Evolutionary conservation across 2,797 vertebrate species (phyloP).

Genomic region (Pseudochirops cupreus): DNA sequence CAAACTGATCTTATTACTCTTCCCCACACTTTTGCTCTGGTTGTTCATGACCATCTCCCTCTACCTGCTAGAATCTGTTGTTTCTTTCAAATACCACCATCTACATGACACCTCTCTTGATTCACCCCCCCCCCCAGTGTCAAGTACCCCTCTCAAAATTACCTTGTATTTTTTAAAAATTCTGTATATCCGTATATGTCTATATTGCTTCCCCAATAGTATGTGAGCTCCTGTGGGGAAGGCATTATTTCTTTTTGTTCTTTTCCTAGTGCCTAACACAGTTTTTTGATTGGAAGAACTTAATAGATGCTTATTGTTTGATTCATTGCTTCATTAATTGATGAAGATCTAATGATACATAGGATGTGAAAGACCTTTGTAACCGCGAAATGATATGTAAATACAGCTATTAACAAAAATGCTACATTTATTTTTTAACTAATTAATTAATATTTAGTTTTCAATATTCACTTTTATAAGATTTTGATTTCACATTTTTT

Average conservation of each 20-base stretch:
- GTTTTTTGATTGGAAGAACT: background rate
- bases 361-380: background rate
- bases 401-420: background rate
- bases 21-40: background rate
- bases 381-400: background rate
- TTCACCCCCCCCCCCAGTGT: background rate
- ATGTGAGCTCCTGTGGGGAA: background rate
- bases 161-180: background rate
- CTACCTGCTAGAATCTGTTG: background rate
- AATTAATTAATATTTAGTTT: too few relatives aligned
- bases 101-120: background rate
- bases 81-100: background rate
- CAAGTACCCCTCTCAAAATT: background rate
- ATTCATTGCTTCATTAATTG: background rate
- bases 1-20: background rate
- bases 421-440: background rate
- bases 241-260: background rate
- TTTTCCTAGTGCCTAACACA: background rate
- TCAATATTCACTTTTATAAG: too few relatives aligned
- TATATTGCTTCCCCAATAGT: background rate
- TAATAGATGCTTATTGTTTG: background rate
- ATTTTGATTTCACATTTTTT: too few relatives aligned
- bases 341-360: background rate
- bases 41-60: background rate
- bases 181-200: background rate